A percentile compares a stretch with the other conserved stretches of the same genome.
These are phyloP conservation scores for Tragelaphus eurycerus DNA, from an alignment of 2,797 vertebrate species.

Conservation along the genomic window DNA sequence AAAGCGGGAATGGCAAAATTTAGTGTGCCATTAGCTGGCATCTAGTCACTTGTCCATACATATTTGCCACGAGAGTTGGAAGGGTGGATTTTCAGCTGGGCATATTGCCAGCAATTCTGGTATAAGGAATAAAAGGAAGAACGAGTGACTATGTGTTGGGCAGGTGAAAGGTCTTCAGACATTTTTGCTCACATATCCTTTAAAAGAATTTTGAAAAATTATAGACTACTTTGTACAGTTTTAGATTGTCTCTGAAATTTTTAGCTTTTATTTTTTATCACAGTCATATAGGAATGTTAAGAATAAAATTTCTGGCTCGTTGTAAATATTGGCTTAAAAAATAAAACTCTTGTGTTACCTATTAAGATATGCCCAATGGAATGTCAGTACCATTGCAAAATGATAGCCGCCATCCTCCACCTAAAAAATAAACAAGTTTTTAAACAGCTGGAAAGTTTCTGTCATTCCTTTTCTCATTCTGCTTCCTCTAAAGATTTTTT, in stretches of 20 bases:
- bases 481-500: background rate
- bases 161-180: background rate
- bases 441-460: background rate
- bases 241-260: background rate
- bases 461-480: background rate
- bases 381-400: background rate
- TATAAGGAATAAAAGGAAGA: background rate
- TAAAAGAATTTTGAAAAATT: conserved; percentile 20
- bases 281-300: background rate
- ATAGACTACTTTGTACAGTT: background rate
- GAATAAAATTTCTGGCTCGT: background rate
- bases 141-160: background rate
- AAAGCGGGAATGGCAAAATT: background rate
- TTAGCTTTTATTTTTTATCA: background rate
- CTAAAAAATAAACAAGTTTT: background rate
- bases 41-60: background rate
- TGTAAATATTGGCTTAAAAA: conserved; percentile 8
- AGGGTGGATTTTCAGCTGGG: background rate
- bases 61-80: background rate
- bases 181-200: background rate
- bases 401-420: background rate
- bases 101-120: background rate
- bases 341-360: background rate
- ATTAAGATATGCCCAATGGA: background rate
- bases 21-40: background rate